Conservation (phyloP, 2,797 vertebrate species). For the Telmatherina bonti region DNA sequence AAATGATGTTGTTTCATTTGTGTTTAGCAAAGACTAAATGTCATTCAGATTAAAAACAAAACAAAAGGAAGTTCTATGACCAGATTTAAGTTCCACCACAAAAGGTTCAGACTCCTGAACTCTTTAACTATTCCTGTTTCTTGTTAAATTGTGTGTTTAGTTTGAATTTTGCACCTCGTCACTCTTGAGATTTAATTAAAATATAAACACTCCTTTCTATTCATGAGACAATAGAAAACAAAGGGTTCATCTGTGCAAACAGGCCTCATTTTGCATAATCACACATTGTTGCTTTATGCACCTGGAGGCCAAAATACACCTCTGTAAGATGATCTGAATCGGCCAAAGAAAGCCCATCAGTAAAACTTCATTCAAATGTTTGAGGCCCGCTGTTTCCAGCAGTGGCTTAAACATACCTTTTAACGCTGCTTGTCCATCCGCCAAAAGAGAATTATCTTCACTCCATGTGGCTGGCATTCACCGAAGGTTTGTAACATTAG, state of each 20-base stretch:
- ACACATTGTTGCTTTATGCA: slow-evolving; percentile 19
- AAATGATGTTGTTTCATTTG: no score
- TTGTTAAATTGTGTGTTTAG: no score
- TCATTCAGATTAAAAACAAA: background rate
- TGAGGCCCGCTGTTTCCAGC: background rate
- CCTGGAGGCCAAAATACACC: slow-evolving; percentile 27
- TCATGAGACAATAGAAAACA: slow-evolving; percentile 9
- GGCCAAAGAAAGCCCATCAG: background rate
- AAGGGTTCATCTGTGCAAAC: slow-evolving; percentile 14
- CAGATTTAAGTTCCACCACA: background rate
- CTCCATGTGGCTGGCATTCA: slow-evolving; percentile 4
- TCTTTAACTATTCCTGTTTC: no score
- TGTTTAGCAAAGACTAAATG: no score
- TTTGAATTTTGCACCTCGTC: no score
- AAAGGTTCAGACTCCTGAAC: background rate
- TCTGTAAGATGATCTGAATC: slow-evolving; percentile 1
- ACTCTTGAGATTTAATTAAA: slow-evolving; percentile 30
- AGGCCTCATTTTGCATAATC: slow-evolving; percentile 12
- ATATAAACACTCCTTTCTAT: slow-evolving; percentile 25
- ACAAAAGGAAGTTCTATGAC: background rate
- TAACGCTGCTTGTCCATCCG: slow-evolving; percentile 6
- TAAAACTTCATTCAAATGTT: background rate
- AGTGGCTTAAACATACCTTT: slow-evolving; percentile 47
- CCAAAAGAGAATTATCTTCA: background rate
- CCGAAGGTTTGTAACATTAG: slow-evolving; percentile 7